These are phyloP conservation scores for Dioctria linearis DNA, from an alignment of 2,888 invertebrate species.

Conservation along the genomic window DNA sequence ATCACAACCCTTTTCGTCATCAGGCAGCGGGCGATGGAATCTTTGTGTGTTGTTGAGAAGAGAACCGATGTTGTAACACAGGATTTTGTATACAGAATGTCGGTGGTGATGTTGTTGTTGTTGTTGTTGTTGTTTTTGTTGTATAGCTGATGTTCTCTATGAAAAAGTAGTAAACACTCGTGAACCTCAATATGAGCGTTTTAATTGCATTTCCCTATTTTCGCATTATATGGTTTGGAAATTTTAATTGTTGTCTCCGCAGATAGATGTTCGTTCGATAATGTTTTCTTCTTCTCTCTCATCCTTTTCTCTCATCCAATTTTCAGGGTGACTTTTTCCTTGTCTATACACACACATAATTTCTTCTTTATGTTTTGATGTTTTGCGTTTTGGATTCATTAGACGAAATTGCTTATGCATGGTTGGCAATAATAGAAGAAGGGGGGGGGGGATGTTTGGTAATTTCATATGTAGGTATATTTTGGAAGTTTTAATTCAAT, in stretches of 20 bases:
- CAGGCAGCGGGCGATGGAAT: constrained; percentile 23
- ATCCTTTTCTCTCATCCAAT: not conserved
- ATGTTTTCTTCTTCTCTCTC: constrained; percentile 11
- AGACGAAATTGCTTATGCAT: constrained; percentile 43
- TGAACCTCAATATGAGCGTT: constrained; percentile 46
- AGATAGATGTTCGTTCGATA: constrained; percentile 52
- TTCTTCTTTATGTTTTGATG: constrained; percentile 21
- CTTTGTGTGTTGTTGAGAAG: not conserved
- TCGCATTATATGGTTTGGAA: constrained; percentile 55
- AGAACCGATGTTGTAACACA: no score
- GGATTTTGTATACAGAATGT: no score
- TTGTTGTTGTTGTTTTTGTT: not conserved
- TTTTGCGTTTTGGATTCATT: constrained; percentile 41
- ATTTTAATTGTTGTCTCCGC: constrained; percentile 54
- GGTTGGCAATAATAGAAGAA: no score
- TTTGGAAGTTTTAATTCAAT: no score
- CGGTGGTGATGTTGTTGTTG: no score
- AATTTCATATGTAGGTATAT: no score
- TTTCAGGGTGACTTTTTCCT: not conserved
- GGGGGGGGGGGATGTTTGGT: no score
- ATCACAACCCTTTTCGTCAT: constrained; percentile 42
- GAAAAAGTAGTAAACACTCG: constrained; percentile 50
- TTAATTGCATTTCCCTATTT: constrained; percentile 55
- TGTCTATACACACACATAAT: not conserved
- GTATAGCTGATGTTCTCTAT: not conserved